Percentiles rank a stretch among this genome's conserved stretches.
These are phyloP conservation scores for Notarius quadriscutis DNA, from an alignment of 2,113 vertebrate genomes.

Conservation along the genomic window DNA sequence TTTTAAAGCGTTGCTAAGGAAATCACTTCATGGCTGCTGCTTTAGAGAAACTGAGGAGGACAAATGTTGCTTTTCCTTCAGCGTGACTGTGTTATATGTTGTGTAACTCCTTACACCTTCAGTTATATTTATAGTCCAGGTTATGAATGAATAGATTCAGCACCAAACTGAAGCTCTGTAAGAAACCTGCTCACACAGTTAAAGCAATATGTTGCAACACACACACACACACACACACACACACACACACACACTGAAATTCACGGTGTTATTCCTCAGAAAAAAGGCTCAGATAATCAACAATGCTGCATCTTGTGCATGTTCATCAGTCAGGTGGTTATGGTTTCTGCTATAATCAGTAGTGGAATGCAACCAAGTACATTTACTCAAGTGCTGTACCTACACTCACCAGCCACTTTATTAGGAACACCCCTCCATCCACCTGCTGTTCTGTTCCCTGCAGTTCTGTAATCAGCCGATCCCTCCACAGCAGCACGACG, in stretches of 20 bases:
- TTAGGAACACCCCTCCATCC: too few species aligned
- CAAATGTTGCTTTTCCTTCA: neutral
- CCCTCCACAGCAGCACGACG: too few species aligned
- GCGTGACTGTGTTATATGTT: neutral
- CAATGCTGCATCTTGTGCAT: neutral
- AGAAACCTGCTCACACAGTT: neutral
- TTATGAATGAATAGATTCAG: slow-evolving; percentile 4
- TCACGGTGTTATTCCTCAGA: neutral
- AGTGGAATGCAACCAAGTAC: too few species aligned
- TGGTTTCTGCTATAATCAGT: neutral
- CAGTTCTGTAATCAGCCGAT: too few species aligned
- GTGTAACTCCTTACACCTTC: neutral
- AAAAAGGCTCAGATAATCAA: neutral
- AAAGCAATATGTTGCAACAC: neutral
- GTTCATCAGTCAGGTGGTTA: neutral
- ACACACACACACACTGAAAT: neutral
- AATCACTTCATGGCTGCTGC: neutral
- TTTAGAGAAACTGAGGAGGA: neutral
- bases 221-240: neutral
- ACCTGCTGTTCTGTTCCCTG: too few species aligned
- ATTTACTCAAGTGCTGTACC: too few species aligned
- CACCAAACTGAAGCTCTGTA: neutral
- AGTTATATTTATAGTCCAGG: neutral
- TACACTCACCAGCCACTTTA: too few species aligned
- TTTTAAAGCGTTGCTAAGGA: neutral